A percentile compares a stretch with the other conserved stretches of the same genome.
phyloP scores from a whole-genome alignment of 2,888 invertebrate species.

The Bhutanitis thaidina region DNA sequence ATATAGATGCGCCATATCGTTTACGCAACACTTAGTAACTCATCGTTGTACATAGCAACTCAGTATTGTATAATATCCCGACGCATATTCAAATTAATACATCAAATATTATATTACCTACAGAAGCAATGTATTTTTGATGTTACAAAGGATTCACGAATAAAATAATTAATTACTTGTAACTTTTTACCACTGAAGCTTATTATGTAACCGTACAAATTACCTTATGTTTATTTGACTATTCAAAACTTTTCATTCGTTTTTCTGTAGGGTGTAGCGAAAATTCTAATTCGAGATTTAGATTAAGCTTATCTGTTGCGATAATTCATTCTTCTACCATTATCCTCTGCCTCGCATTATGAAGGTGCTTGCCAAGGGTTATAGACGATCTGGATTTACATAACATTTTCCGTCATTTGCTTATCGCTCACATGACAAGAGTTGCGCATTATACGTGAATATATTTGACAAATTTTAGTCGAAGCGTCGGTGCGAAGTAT shows the following conservation, averaged over 20 bases:
- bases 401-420: constrained; percentile 78
- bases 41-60: too few relatives aligned
- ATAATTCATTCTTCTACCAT: constrained; percentile 62
- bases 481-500: constrained; percentile 52
- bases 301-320: constrained; percentile 51
- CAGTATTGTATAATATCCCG: too few relatives aligned
- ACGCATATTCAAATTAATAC: too few relatives aligned
- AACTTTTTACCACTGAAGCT: too few relatives aligned
- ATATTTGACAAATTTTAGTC: constrained; percentile 72
- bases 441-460: constrained; percentile 71
- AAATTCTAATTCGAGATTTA: constrained; percentile 36
- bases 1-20: too few relatives aligned
- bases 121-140: too few relatives aligned
- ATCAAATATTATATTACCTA: too few relatives aligned
- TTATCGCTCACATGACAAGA: constrained; percentile 74
- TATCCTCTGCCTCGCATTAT: constrained; percentile 59
- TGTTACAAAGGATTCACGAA: too few relatives aligned
- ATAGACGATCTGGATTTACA: constrained; percentile 71
- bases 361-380: constrained; percentile 64
- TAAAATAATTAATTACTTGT: too few relatives aligned
- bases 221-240: too few relatives aligned
- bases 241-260: not conserved
- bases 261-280: not conserved
- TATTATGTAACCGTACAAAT: too few relatives aligned
- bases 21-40: too few relatives aligned